These are phyloP conservation scores for Jacana jacana DNA, from an alignment of 2,113 vertebrate genomes.

Conservation along the genomic window DNA sequence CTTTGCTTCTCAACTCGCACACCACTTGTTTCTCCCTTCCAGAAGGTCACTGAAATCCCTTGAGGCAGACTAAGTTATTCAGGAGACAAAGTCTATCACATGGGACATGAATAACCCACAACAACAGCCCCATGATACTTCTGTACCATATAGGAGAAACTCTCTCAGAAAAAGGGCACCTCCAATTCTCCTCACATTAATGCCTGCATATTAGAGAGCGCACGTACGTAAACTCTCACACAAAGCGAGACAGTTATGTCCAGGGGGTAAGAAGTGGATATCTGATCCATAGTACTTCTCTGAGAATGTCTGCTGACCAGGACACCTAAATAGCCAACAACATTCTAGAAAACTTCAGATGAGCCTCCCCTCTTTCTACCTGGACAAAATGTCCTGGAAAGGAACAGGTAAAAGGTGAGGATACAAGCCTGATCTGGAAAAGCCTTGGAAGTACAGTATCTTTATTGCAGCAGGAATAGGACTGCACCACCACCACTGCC, in stretches of 20 bases:
- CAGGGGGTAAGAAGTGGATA: background rate
- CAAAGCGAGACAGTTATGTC: fast-evolving
- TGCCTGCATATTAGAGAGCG: background rate
- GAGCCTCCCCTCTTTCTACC: background rate
- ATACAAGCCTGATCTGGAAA: background rate
- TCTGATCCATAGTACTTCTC: background rate
- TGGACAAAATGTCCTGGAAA: background rate
- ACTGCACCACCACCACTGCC: background rate
- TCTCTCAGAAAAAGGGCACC: background rate
- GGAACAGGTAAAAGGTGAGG: background rate
- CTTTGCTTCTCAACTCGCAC: background rate
- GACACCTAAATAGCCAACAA: background rate
- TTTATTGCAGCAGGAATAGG: background rate
- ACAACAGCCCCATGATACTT: background rate
- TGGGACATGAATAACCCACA: background rate
- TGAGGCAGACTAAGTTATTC: background rate
- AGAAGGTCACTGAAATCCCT: background rate
- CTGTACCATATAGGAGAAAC: background rate
- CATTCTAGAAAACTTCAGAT: background rate
- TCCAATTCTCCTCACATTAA: background rate
- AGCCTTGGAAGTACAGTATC: background rate
- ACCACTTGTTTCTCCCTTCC: background rate
- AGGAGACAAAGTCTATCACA: background rate
- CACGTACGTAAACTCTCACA: fast-evolving
- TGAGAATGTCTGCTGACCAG: background rate